Percentiles rank a stretch among this genome's conserved stretches.
Evolutionary conservation across 2,888 invertebrate species (phyloP).

Genomic region (Marronus borbonicus): DNA sequence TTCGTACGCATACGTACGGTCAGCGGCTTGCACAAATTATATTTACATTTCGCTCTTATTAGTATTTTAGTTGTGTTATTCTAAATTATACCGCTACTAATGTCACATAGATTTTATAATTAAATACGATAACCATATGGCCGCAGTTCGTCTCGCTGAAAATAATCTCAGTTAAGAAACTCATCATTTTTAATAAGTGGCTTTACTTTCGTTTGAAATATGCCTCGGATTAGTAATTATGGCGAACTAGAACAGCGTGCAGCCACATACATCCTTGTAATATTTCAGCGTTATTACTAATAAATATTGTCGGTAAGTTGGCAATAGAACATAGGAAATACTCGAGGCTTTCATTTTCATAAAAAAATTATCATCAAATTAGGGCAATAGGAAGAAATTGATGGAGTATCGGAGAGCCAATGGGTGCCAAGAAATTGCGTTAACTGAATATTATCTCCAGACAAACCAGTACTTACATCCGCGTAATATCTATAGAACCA

Average conservation of each 20-base stretch:
- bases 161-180: slow-evolving; percentile 27
- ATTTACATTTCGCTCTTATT: slow-evolving; percentile 45
- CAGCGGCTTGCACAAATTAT: slow-evolving; percentile 43
- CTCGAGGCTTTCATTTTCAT: too few relatives aligned
- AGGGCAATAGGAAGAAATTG: too few relatives aligned
- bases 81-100: slow-evolving; percentile 35
- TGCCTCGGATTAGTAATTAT: slow-evolving; percentile 19
- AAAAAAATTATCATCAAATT: too few relatives aligned
- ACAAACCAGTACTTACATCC: too few relatives aligned
- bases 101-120: slow-evolving; percentile 46
- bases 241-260: slow-evolving; percentile 7
- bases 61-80: slow-evolving; percentile 38
- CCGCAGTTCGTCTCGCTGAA: slow-evolving; percentile 5
- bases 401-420: too few relatives aligned
- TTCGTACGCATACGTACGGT: slow-evolving; percentile 21
- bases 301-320: neutral
- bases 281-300: slow-evolving; percentile 24
- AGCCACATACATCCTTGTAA: slow-evolving; percentile 16
- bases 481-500: too few relatives aligned
- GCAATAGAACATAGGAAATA: neutral
- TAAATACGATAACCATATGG: slow-evolving; percentile 43
- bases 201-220: slow-evolving; percentile 33
- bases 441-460: too few relatives aligned
- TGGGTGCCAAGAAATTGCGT: too few relatives aligned
- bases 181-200: slow-evolving; percentile 32